Evolutionary conservation across 2,113 vertebrate species (phyloP).

Genomic region (Calidris pugnax): DNA sequence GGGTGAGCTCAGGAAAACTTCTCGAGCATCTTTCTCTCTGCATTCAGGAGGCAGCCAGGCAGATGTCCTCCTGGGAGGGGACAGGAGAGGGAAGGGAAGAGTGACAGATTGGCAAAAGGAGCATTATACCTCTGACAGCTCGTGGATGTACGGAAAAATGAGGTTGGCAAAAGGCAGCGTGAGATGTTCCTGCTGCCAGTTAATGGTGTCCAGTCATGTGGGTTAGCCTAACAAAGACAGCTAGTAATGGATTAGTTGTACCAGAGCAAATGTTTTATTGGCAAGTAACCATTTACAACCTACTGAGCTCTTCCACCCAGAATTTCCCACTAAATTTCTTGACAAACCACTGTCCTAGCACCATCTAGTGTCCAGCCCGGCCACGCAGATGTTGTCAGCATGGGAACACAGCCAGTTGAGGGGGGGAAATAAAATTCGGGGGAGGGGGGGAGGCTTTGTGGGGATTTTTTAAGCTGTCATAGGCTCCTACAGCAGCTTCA

Average conservation of each 20-base stretch:
- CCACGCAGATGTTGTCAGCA: fast-evolving
- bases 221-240: not conserved
- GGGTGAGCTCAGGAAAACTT: not conserved
- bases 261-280: conserved; percentile 7
- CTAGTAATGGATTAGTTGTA: conserved; percentile 9
- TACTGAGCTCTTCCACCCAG: not conserved
- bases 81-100: not conserved
- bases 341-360: conserved; percentile 29
- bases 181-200: not conserved
- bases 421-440: not conserved
- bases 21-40: not conserved
- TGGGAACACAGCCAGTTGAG: not conserved
- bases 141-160: not conserved
- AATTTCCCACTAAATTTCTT: not conserved
- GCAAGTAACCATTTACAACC: conserved; percentile 6
- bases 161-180: conserved; percentile 1
- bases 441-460: too few species aligned
- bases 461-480: not conserved
- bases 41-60: not conserved
- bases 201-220: conserved; percentile 33
- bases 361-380: conserved; percentile 52
- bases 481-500: not conserved
- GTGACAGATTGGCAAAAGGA: not conserved
- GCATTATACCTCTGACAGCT: not conserved
- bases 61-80: not conserved